Evolutionary conservation across 1,140 invertebrate species (phyloP), one percentile per base, ranked within the genome.

Genomic region (Cydia strobilella): DNA sequence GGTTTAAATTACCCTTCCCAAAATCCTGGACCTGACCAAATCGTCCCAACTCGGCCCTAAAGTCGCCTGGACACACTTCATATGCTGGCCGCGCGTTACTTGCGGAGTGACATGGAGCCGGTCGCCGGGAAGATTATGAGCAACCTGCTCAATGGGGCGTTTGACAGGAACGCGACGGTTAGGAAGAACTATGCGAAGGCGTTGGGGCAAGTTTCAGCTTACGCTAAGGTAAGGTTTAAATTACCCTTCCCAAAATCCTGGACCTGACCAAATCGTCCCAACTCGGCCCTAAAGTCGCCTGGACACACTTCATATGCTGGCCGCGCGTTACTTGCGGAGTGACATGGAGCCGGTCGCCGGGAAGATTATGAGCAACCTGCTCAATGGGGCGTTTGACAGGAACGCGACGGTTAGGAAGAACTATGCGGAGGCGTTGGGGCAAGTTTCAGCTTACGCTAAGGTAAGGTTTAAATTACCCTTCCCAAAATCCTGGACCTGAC

Each of bases 271-370:
- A 96, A 79, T 95, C 95, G 25, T 96, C 95, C 65, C 97, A 96
- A 79, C 94, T 98, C 63, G 97, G 97, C 54, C 97, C 97, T 0
- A 97, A 97, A 92, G 95, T 97, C 48, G 96, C 96, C 0, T 96
- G 96, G 85, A 96, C 96, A 2, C 96, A 97, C 92, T 97, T 98
- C 89, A 93, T 98, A 6, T 96, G 15, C 94, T 97, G 62, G 93
- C 98, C 4, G 95, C 95, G 18, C 94, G 95, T 72, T 94, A 94
- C 12, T 77, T 94, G 73, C 84, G n/a, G n/a, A n/a, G n/a, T n/a
- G n/a, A n/a, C n/a, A n/a, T n/a, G n/a, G n/a, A n/a, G n/a, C n/a
- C n/a, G n/a, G n/a, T n/a, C n/a, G n/a, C n/a, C n/a, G n/a, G n/a
- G n/a, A n/a, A n/a, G n/a, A n/a, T n/a, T n/a, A n/a, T n/a, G n/a